Evolutionary conservation across 2,797 vertebrate genomes (phyloP).

Genomic region (Zalophus californianus): DNA sequence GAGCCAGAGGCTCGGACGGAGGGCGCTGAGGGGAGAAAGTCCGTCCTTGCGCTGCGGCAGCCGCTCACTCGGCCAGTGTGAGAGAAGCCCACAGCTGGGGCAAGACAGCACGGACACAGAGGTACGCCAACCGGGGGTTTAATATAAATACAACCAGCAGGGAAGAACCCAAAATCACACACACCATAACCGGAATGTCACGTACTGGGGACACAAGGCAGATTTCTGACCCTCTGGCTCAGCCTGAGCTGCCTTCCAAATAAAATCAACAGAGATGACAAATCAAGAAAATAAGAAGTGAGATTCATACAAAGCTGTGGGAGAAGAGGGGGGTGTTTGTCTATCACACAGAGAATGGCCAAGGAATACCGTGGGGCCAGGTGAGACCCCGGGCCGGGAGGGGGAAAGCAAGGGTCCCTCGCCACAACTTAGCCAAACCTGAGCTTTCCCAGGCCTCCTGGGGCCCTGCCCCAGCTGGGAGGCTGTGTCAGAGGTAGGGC

Average conservation of each 20-base stretch:
- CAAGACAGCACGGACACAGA: slow-evolving; percentile 71
- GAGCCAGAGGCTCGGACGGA: background rate
- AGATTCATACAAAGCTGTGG: slow-evolving; percentile 62
- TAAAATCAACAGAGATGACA: slow-evolving; percentile 63
- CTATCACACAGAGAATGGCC: background rate
- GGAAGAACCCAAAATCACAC: slow-evolving; percentile 62
- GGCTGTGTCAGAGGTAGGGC: background rate
- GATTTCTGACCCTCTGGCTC: slow-evolving; percentile 60
- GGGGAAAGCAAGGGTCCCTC: background rate
- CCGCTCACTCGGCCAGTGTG: background rate
- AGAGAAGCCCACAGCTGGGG: background rate
- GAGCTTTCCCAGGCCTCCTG: background rate
- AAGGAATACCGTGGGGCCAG: background rate
- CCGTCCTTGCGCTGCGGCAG: background rate
- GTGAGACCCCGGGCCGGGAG: background rate
- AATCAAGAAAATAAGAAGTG: background rate
- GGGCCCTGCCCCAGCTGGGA: slow-evolving; percentile 3
- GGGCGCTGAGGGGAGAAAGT: background rate
- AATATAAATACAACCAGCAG: slow-evolving; percentile 81
- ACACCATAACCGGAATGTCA: slow-evolving; percentile 56
- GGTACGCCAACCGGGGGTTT: slow-evolving; percentile 72
- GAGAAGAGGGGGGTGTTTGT: background rate
- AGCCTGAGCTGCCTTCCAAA: slow-evolving; percentile 59
- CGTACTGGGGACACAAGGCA: background rate
- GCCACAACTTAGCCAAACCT: slow-evolving; percentile 29